phyloP scores from a whole-genome alignment of 2,113 vertebrate species.

The Nothocercus nigrocapillus region DNA sequence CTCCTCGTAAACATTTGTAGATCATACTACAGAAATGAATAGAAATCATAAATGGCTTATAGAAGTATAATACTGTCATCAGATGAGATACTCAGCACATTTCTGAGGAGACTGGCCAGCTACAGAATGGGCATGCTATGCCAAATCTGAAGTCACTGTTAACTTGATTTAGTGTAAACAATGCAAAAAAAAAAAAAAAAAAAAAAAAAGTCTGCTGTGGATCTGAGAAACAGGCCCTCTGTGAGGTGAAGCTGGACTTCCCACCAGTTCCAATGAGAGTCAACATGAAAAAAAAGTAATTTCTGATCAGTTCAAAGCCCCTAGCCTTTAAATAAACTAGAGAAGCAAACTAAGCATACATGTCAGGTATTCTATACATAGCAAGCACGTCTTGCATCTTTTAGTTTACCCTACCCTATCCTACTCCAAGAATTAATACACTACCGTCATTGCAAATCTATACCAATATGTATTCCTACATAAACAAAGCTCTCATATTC shows the following conservation, averaged over 20 bases:
- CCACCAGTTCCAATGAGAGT: not conserved
- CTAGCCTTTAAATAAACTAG: not conserved
- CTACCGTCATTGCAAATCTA: not conserved
- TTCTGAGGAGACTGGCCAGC: not conserved
- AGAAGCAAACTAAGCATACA: not conserved
- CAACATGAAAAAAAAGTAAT: not conserved
- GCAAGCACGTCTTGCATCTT: not conserved
- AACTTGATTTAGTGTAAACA: not conserved
- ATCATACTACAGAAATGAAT: not conserved
- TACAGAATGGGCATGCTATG: not conserved
- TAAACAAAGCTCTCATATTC: not conserved
- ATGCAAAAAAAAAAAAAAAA: not conserved
- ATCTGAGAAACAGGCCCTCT: not conserved
- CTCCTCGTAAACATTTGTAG: not conserved
- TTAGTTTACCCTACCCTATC: not conserved
- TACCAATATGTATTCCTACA: not conserved
- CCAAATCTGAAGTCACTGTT: not conserved
- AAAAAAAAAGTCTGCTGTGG: not conserved
- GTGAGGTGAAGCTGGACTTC: not conserved
- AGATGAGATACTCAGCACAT: not conserved
- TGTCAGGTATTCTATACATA: not conserved
- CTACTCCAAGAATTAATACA: not conserved
- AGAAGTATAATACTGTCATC: not conserved
- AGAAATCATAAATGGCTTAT: not conserved
- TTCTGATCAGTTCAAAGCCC: not conserved